phyloP scores from a whole-genome alignment of 2,113 vertebrate genomes.

The Microtus pennsylvanicus region DNA sequence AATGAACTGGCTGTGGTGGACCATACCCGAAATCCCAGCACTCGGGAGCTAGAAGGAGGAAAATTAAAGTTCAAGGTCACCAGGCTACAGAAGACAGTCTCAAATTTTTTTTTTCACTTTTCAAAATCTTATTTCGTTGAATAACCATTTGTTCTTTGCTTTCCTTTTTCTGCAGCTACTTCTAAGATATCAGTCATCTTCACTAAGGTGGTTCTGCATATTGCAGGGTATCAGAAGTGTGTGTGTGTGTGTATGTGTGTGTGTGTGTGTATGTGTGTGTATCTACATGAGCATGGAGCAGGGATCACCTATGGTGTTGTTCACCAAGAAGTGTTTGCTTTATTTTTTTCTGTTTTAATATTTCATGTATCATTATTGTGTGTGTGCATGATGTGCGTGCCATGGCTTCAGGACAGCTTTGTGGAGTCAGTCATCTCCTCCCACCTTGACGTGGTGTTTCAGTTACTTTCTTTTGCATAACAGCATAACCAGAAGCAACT shows the following conservation, averaged over 20 bases:
- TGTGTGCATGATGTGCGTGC: neutral
- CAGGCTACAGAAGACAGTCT: neutral
- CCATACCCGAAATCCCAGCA: neutral
- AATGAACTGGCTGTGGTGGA: neutral
- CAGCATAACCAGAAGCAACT: neutral
- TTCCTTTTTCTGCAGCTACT: conserved; percentile 40
- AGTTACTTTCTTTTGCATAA: neutral
- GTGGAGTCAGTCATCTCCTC: neutral
- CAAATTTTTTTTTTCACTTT: neutral
- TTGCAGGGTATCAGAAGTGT: neutral
- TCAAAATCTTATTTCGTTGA: conserved; percentile 31
- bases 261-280: neutral
- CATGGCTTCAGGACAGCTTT: neutral
- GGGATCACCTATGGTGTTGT: neutral
- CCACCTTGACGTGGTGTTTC: no score
- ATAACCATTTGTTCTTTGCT: conserved; percentile 37
- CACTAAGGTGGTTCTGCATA: conserved; percentile 41
- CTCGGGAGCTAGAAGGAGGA: neutral
- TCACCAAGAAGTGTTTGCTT: neutral
- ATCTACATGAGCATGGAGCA: neutral
- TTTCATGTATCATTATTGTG: neutral
- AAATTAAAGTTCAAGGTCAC: no score
- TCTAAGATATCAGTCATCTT: neutral
- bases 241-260: neutral
- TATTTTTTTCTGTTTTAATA: neutral